Evolutionary conservation across 2,888 invertebrate species (phyloP).

Genomic region (Heliconius ismenius): DNA sequence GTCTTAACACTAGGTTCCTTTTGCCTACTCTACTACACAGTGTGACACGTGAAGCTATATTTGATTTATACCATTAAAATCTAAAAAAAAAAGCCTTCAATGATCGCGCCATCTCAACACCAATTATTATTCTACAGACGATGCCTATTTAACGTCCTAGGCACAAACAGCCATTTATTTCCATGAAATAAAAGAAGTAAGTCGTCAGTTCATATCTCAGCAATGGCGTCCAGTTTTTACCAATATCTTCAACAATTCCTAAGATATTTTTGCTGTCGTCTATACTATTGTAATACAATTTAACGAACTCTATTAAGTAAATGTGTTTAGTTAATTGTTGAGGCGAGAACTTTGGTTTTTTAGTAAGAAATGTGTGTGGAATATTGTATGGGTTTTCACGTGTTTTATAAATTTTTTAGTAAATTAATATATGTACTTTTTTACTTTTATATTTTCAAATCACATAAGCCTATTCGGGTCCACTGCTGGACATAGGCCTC

Average conservation of each 20-base stretch:
- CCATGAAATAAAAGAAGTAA: constrained; percentile 24
- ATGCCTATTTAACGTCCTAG: constrained; percentile 32
- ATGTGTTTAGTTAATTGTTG: constrained; percentile 25
- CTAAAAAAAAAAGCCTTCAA: background rate
- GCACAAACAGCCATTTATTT: constrained; percentile 22
- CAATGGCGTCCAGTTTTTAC: constrained; percentile 29
- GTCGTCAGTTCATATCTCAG: background rate
- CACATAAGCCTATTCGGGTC: too few species aligned
- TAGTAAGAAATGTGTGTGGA: constrained; percentile 20
- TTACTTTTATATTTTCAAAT: too few species aligned
- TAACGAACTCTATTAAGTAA: constrained; percentile 33
- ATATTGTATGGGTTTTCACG: constrained; percentile 16
- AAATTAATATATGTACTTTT: background rate
- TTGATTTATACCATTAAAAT: background rate
- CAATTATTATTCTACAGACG: constrained; percentile 32
- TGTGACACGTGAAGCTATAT: too few species aligned
- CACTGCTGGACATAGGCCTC: too few species aligned
- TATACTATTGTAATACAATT: constrained; percentile 30
- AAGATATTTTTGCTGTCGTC: constrained; percentile 33
- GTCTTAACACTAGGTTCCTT: too few species aligned
- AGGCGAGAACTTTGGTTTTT: constrained; percentile 28
- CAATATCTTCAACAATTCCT: constrained; percentile 2
- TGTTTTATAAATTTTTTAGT: background rate
- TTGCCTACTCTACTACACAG: too few species aligned
- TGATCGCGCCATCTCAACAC: background rate